Evolutionary conservation across 2,797 vertebrate species (phyloP).

Genomic region (Gymnothorax reevesii): DNA sequence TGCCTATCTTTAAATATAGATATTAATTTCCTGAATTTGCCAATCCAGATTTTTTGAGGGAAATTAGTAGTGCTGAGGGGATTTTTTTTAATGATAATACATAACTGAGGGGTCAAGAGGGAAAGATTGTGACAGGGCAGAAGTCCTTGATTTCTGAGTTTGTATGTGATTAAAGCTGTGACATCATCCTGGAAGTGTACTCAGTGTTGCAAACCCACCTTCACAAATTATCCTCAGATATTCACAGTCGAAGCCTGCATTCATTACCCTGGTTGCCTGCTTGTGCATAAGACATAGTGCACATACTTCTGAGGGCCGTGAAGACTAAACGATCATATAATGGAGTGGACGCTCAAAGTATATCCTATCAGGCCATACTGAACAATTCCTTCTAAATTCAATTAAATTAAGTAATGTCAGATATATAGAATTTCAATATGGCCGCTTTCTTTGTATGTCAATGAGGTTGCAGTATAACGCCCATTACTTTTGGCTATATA

Average conservation of each 20-base stretch:
- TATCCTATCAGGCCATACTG: too few species aligned
- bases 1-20: neutral
- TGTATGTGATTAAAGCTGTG: neutral
- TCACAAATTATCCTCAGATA: slow-evolving; percentile 4
- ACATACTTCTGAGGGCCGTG: neutral
- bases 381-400: too few species aligned
- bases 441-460: too few species aligned
- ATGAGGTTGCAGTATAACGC: too few species aligned
- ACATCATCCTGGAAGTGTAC: neutral
- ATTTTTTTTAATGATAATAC: neutral
- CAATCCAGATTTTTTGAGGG: neutral
- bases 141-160: neutral
- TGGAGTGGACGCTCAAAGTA: too few species aligned
- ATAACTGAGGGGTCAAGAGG: neutral
- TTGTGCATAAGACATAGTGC: neutral
- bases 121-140: neutral
- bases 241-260: neutral
- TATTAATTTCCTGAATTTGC: neutral
- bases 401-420: too few species aligned
- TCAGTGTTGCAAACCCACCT: neutral
- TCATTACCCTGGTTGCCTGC: slow-evolving; percentile 7
- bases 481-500: too few species aligned
- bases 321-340: neutral
- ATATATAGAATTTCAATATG: too few species aligned
- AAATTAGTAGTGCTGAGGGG: neutral